Percentiles rank a stretch among this genome's conserved stretches.
phyloP scores from a whole-genome alignment of 2,113 vertebrate species.

The Hydrochoerus hydrochaeris region DNA sequence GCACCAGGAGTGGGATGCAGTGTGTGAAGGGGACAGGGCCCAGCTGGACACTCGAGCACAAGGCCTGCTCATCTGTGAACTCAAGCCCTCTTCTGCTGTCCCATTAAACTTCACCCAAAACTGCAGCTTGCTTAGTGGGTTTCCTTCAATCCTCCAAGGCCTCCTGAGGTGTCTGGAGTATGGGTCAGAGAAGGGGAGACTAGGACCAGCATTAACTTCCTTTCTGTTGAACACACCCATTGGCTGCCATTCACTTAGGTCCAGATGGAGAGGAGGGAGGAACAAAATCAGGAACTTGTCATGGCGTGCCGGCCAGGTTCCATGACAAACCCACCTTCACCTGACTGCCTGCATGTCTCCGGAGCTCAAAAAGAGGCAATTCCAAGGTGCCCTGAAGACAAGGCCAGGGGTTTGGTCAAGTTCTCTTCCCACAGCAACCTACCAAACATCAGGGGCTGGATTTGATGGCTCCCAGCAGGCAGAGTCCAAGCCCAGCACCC shows the following conservation, averaged over 20 bases:
- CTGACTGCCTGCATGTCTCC: neutral
- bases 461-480: neutral
- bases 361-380: constrained; percentile 24
- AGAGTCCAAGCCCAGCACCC: neutral
- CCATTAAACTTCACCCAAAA: constrained; percentile 70
- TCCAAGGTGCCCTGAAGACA: neutral
- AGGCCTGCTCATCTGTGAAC: constrained; percentile 37
- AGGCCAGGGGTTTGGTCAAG: neutral
- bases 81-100: neutral
- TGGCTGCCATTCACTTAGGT: neutral
- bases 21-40: neutral
- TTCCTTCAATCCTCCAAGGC: constrained; percentile 38
- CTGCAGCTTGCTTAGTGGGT: constrained; percentile 40
- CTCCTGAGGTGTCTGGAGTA: neutral
- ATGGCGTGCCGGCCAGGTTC: neutral
- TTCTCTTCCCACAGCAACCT: neutral
- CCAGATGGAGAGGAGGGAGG: neutral
- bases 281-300: neutral
- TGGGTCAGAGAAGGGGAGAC: neutral
- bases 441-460: neutral
- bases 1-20: neutral
- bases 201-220: neutral
- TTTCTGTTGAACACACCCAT: neutral
- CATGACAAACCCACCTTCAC: neutral
- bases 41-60: neutral